A percentile compares a stretch with the other conserved stretches of the same genome.
Conservation (phyloP, 2,888 invertebrate genomes). For the Rhopalosiphum nymphaeae region DNA sequence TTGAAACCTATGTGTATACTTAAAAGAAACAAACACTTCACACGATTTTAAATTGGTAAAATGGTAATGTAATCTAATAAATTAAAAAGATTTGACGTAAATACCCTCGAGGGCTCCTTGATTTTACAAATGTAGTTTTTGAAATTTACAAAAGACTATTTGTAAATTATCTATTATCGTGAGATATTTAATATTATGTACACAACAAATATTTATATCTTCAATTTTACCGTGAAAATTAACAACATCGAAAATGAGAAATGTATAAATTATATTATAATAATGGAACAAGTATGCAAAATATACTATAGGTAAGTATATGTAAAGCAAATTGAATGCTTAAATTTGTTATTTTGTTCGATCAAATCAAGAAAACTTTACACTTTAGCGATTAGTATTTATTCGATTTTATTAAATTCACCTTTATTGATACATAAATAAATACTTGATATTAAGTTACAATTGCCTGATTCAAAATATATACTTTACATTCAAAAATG, state of each 20-base stretch:
- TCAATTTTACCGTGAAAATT: not conserved
- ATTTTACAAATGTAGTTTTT: not conserved
- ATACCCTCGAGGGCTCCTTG: not conserved
- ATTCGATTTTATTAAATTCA: conserved; percentile 28
- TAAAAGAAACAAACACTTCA: not conserved
- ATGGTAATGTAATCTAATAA: not conserved
- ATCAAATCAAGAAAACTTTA: conserved; percentile 34
- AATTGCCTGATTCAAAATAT: not conserved
- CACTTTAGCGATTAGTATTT: not conserved
- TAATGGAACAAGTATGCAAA: not conserved
- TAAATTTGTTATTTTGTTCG: conserved; percentile 6
- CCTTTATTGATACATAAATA: not conserved
- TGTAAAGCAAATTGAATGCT: not conserved
- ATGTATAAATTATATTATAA: not conserved
- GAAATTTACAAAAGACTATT: not conserved
- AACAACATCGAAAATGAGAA: not conserved
- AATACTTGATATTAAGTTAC: not conserved
- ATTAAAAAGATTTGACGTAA: not conserved
- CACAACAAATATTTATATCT: not conserved
- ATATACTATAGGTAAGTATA: conserved; percentile 5
- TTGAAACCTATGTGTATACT: not conserved
- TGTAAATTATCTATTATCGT: not conserved
- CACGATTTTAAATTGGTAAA: not conserved
- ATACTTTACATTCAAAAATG: not conserved
- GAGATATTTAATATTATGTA: no score